Conservation (phyloP, 2,113 vertebrate genomes). For the Megaptera novaeangliae region DNA sequence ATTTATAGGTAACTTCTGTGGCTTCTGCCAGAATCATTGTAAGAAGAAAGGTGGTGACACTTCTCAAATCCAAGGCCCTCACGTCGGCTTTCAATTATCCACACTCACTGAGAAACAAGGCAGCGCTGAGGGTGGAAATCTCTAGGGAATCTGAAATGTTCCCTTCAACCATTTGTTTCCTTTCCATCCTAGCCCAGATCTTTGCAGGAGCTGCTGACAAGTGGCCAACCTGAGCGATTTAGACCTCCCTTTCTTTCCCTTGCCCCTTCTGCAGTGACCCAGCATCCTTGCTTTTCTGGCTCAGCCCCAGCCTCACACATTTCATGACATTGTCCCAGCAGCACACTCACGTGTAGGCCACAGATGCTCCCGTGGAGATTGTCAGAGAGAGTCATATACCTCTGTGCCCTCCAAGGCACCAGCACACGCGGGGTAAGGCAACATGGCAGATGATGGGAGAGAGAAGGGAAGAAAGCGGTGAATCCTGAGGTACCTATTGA, state of each 20-base stretch:
- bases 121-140: not conserved
- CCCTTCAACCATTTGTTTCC: not conserved
- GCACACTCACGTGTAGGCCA: not conserved
- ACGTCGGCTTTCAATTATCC: not conserved
- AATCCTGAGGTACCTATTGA: not conserved
- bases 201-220: not conserved
- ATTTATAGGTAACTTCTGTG: not conserved
- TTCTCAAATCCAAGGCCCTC: not conserved
- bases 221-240: not conserved
- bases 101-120: not conserved
- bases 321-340: not conserved
- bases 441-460: not conserved
- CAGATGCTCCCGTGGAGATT: not conserved
- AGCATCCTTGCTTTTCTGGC: not conserved
- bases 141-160: conserved; percentile 2
- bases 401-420: not conserved
- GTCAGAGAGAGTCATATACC: not conserved
- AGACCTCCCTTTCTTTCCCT: not conserved
- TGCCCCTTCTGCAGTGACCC: not conserved
- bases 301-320: not conserved
- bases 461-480: not conserved
- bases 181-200: not conserved
- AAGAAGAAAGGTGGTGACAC: not conserved
- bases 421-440: not conserved
- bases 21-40: not conserved